A percentile compares a stretch with the other conserved stretches of the same genome.
phyloP scores from a whole-genome alignment of 2,797 vertebrate species.

The Microtus californicus region DNA sequence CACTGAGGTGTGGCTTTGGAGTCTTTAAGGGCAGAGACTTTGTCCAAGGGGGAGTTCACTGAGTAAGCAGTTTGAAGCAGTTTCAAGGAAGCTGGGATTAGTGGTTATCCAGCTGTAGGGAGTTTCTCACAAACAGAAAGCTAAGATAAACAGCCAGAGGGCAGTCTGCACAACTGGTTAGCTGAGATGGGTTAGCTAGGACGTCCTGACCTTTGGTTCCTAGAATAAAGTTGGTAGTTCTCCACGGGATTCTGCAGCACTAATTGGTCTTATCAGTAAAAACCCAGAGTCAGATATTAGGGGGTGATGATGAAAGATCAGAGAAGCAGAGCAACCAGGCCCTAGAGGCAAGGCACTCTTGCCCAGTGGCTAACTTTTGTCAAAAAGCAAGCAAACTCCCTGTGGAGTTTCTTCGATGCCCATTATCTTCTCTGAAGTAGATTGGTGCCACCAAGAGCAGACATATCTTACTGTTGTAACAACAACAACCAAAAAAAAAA shows the following conservation, averaged over 20 bases:
- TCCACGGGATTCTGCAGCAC: neutral
- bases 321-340: too few relatives aligned
- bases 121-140: neutral
- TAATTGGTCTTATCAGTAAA: too few relatives aligned
- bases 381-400: too few relatives aligned
- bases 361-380: too few relatives aligned
- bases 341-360: too few relatives aligned
- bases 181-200: neutral
- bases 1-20: neutral
- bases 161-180: neutral
- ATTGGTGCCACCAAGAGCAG: too few relatives aligned
- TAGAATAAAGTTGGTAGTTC: neutral
- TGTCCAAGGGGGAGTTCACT: neutral
- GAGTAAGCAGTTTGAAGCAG: neutral
- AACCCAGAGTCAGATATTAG: too few relatives aligned
- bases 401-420: too few relatives aligned
- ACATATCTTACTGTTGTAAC: too few relatives aligned
- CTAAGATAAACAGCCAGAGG: neutral
- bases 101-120: neutral
- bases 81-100: neutral
- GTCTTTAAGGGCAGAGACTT: neutral
- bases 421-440: too few relatives aligned
- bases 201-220: neutral
- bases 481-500: too few relatives aligned
- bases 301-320: too few relatives aligned